Evolutionary conservation across 2,888 invertebrate genomes (phyloP), one percentile per base, ranked within the genome.

Genomic region (Osedax fenrisi): DNA sequence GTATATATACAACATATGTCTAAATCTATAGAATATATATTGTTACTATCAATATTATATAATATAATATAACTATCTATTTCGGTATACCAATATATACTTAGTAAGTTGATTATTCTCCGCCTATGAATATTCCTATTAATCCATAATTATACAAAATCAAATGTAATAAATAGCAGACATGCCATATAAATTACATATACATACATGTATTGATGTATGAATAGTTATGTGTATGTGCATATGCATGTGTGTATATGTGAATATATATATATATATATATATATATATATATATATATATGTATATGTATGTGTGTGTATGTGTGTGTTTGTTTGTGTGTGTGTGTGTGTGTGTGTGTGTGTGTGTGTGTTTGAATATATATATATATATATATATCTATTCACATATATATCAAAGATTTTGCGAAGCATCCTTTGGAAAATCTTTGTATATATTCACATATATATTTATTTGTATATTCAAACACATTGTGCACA

Each of bases 231-330:
- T 13, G 10, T 68, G n/a, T 68, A 68, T 68, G n/a, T 25, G 24
- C 25, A 68, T n/a, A 68, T 68, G 24, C 24, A 68, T 24, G 24
- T 25, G 24, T 25, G n/a, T 22, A 25, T 22, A 68, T 24, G 24
- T 68, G n/a, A 3, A 68, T 68, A 24, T 22, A 68, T 22, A 68
- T 68, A 22, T 25, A 25, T 68, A 68, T 24, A 68, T 25, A 68
- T 68, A 68, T 68, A 68, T 24, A 68, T 25, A 17, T 41, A 41
- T 41, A 41, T 17, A 17, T 41, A 41, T 41, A 41, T 41, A 17
- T 41, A 41, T 41, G 10, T 22, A 68, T 5, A 64, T 64, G 5
- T 21, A 64, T 64, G 21, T 64, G 22, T 64, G 41, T 41, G 17
- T 41, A 41, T 17, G 41, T 41, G 17, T 41, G 17, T 41, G 41